A percentile compares a stretch with the other conserved stretches of the same genome.
phyloP scores from a whole-genome alignment of 30 jellyfish, hydroid and myxozoan species.

The Turritopsis rubra region DNA sequence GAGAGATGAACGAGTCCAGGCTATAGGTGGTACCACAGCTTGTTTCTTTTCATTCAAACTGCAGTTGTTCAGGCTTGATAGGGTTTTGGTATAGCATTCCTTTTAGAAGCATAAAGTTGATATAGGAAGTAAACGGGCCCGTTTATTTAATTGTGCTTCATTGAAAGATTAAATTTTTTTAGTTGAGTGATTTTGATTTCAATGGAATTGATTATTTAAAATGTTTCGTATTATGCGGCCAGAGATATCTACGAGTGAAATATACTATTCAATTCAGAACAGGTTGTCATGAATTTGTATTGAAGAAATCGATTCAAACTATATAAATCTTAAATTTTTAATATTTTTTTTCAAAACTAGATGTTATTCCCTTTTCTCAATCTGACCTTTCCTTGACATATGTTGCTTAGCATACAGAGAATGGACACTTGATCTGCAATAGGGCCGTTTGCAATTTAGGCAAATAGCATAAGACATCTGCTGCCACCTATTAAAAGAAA shows the following conservation, averaged over 20 bases:
- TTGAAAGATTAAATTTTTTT: background rate
- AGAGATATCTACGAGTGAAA: background rate
- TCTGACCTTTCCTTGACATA: too few relatives aligned
- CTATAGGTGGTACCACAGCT: background rate
- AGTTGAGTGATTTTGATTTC: background rate
- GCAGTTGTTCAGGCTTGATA: background rate
- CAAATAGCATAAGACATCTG: too few relatives aligned
- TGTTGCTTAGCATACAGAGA: too few relatives aligned
- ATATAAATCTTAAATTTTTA: too few relatives aligned
- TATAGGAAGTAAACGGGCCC: background rate
- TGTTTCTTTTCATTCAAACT: background rate
- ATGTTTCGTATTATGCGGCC: background rate
- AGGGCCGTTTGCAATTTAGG: too few relatives aligned
- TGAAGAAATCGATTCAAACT: background rate
- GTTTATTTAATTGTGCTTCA: background rate
- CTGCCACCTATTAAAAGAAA: too few relatives aligned
- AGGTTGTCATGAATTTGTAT: background rate
- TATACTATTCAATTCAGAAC: background rate
- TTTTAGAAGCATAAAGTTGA: background rate
- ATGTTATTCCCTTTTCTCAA: background rate
- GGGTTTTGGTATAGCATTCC: background rate
- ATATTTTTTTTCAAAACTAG: background rate
- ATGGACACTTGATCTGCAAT: too few relatives aligned
- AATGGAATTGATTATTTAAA: background rate
- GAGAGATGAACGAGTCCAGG: background rate